phyloP scores from a whole-genome alignment of 2,888 invertebrate species.

The Platerodrilus igneus region DNA sequence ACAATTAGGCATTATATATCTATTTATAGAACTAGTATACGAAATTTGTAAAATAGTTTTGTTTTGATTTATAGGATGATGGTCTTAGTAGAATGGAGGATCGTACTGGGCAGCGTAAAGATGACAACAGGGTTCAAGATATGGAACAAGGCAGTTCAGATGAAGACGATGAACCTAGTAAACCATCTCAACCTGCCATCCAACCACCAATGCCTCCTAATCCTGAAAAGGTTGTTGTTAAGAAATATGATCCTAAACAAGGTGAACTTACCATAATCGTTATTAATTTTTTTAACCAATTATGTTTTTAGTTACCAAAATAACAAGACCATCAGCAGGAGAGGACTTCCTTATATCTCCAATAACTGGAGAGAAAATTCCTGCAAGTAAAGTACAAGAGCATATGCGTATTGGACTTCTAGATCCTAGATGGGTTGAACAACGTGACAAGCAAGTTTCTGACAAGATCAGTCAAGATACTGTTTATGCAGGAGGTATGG shows the following conservation, averaged over 20 bases:
- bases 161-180: conserved; percentile 55
- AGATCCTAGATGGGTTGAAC: conserved; percentile 97
- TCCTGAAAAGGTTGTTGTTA: conserved; percentile 90
- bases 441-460: conserved; percentile 87
- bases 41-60: conserved; percentile 2
- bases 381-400: conserved; percentile 94
- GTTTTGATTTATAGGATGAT: conserved; percentile 40
- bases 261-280: conserved; percentile 40
- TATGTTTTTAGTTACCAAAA: conserved; percentile 47
- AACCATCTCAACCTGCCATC: conserved; percentile 44
- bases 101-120: conserved; percentile 52
- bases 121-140: conserved; percentile 70
- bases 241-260: conserved; percentile 95
- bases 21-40: no score
- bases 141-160: conserved; percentile 87
- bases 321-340: conserved; percentile 59
- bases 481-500: conserved; percentile 63
- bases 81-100: conserved; percentile 66
- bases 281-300: not conserved
- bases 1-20: no score
- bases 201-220: conserved; percentile 74
- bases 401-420: conserved; percentile 95
- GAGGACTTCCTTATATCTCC: conserved; percentile 96
- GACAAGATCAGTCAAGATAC: conserved; percentile 91
- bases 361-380: conserved; percentile 96